phyloP scores from a whole-genome alignment of 2,113 vertebrate genomes.

The Caloenas nicobarica region DNA sequence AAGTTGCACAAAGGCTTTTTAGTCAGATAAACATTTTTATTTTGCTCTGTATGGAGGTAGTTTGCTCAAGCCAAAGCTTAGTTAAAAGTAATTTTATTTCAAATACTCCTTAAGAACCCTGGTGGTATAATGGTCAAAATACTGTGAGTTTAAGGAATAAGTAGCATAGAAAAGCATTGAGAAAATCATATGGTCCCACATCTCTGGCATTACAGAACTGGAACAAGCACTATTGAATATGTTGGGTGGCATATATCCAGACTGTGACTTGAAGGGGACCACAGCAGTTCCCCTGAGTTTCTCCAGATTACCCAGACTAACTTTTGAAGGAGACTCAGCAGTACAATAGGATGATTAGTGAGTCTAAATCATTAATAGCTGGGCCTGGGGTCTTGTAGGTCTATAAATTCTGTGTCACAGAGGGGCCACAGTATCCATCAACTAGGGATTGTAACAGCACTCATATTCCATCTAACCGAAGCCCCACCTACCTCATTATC shows the following conservation, averaged over 20 bases:
- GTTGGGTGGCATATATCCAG: neutral
- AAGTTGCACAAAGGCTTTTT: neutral
- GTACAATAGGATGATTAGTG: fast-evolving
- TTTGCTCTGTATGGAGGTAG: neutral
- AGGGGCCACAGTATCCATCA: too few relatives aligned
- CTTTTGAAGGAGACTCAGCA: neutral
- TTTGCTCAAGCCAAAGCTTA: neutral
- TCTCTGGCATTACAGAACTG: neutral
- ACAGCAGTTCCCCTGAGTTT: neutral
- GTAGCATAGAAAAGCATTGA: neutral
- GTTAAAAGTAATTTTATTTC: neutral
- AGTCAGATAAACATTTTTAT: neutral
- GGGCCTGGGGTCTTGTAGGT: fast-evolving
- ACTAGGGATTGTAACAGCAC: fast-evolving
- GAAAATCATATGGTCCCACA: fast-evolving
- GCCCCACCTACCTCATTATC: neutral
- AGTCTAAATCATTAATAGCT: neutral
- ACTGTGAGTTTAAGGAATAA: neutral
- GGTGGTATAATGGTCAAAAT: neutral
- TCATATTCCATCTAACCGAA: neutral
- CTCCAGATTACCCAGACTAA: neutral
- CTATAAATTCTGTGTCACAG: neutral
- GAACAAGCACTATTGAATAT: neutral
- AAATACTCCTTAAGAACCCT: neutral
- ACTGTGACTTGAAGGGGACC: neutral